phyloP scores from a whole-genome alignment of 2,113 vertebrate genomes.

The Oncorhynchus tshawytscha region DNA sequence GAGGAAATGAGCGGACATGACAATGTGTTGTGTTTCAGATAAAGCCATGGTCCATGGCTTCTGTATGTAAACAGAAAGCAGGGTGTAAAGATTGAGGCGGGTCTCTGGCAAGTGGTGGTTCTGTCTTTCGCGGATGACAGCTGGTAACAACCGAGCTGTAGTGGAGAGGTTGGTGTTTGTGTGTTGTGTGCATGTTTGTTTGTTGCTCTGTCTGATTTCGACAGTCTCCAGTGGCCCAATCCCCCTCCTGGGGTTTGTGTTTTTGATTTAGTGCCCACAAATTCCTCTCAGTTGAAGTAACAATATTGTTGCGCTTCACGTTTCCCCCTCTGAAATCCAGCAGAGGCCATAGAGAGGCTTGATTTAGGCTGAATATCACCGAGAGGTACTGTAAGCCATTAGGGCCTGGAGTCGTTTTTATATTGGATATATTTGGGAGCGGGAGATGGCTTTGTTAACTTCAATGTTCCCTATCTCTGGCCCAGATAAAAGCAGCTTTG shows the following conservation, averaged over 20 bases:
- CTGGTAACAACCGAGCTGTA: conserved; percentile 9
- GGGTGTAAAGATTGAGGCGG: conserved; percentile 12
- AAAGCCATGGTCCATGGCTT: conserved; percentile 27
- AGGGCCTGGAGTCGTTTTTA: conserved; percentile 26
- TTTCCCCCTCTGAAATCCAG: conserved; percentile 35
- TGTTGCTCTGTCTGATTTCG: conserved; percentile 41
- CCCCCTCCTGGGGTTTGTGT: conserved; percentile 34
- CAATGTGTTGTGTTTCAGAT: conserved; percentile 56
- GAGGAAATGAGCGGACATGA: conserved; percentile 41
- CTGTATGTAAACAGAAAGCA: conserved; percentile 44
- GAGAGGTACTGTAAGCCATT: conserved; percentile 14
- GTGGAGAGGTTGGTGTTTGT: background rate
- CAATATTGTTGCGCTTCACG: conserved; percentile 48
- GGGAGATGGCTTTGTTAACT: conserved; percentile 14
- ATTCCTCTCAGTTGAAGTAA: conserved; percentile 58
- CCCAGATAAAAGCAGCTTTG: conserved; percentile 37
- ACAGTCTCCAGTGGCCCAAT: conserved; percentile 30
- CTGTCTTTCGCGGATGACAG: conserved; percentile 15
- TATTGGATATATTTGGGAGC: conserved; percentile 27
- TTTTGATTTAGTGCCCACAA: conserved; percentile 52
- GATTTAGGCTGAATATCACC: conserved; percentile 28
- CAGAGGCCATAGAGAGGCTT: conserved; percentile 28
- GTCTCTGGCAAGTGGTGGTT: background rate
- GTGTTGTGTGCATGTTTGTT: conserved; percentile 9
- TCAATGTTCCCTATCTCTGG: conserved; percentile 28